Evolutionary conservation across 1,140 invertebrate genomes (phyloP).

Genomic region (Penaeus japonicus): DNA sequence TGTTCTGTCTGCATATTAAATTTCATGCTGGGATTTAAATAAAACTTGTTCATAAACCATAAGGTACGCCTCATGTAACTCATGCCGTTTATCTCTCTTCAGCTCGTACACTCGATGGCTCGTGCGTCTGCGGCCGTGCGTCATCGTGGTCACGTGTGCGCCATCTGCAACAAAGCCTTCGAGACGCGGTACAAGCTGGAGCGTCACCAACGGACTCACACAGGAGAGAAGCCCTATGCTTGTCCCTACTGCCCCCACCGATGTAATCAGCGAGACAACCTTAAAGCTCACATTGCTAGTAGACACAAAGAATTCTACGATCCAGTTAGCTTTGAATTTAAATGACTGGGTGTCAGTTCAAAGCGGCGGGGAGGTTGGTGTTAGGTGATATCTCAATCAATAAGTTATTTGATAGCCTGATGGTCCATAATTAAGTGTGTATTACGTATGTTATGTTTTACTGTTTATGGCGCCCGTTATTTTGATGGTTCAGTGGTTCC

Average conservation of each 20-base stretch:
- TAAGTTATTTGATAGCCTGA: too few species aligned
- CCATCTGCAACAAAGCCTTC: slow-evolving; percentile 44
- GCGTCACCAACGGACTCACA: slow-evolving; percentile 89
- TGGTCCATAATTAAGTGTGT: too few species aligned
- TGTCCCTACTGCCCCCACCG: slow-evolving; percentile 91
- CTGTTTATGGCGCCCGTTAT: too few species aligned
- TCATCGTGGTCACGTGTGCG: slow-evolving; percentile 42
- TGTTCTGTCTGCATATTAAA: too few species aligned
- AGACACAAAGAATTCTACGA: slow-evolving; percentile 49
- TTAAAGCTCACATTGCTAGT: slow-evolving; percentile 59
- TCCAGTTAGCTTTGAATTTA: slow-evolving; percentile 24
- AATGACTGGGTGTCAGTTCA: background rate
- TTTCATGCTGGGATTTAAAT: too few species aligned
- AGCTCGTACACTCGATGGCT: slow-evolving; percentile 16
- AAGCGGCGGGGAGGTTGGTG: too few species aligned
- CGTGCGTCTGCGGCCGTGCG: background rate
- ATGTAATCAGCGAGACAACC: slow-evolving; percentile 54
- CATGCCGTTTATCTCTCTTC: background rate
- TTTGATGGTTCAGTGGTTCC: too few species aligned
- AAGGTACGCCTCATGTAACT: background rate
- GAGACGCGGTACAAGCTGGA: slow-evolving; percentile 56
- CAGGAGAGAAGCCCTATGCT: slow-evolving; percentile 96
- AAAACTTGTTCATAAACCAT: too few species aligned
- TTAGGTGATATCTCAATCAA: too few species aligned
- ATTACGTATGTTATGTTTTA: too few species aligned